Percentiles rank a stretch among this genome's conserved stretches.
These are phyloP conservation scores for Brachionus calyciflorus DNA, from an alignment of 1,140 invertebrate genomes.

Conservation along the genomic window DNA sequence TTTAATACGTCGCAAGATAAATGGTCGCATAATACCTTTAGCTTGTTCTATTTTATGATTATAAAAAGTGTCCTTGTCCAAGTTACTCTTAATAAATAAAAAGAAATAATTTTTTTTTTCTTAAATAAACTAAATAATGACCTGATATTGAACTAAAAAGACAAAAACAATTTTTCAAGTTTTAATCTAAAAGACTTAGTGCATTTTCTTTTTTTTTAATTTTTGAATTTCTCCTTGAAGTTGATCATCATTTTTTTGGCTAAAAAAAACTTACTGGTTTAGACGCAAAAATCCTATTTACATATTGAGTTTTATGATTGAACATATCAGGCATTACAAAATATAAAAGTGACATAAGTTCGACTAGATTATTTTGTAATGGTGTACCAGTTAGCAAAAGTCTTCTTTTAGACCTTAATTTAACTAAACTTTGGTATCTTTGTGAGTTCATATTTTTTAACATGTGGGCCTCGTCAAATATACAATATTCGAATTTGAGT, in stretches of 20 bases:
- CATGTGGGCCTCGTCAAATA: conserved; percentile 97
- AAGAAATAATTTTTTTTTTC: conserved; percentile 49
- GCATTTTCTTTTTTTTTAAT: too few relatives aligned
- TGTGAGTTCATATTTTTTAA: conserved; percentile 91
- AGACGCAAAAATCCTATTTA: conserved; percentile 22
- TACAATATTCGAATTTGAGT: conserved; percentile 80
- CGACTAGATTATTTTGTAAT: conserved; percentile 89
- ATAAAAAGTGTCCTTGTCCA: conserved; percentile 68
- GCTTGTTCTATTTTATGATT: conserved; percentile 83
- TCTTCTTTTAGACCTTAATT: conserved; percentile 76
- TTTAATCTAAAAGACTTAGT: too few relatives aligned
- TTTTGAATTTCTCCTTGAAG: too few relatives aligned
- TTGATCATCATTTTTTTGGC: too few relatives aligned
- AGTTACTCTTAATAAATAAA: not conserved
- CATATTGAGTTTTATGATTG: conserved; percentile 48
- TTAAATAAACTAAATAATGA: conserved; percentile 46
- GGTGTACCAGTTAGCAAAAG: conserved; percentile 86
- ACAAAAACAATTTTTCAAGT: not conserved
- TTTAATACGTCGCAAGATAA: conserved; percentile 85
- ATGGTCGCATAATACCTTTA: conserved; percentile 91
- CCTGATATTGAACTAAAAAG: not conserved
- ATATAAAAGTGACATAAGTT: conserved; percentile 87
- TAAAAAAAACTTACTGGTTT: conserved; percentile 32
- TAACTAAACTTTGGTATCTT: conserved; percentile 81
- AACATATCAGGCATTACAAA: conserved; percentile 96